Base-by-base conservation (phyloP, 2,113 vertebrate species). In the Laticauda colubrina region DNA sequence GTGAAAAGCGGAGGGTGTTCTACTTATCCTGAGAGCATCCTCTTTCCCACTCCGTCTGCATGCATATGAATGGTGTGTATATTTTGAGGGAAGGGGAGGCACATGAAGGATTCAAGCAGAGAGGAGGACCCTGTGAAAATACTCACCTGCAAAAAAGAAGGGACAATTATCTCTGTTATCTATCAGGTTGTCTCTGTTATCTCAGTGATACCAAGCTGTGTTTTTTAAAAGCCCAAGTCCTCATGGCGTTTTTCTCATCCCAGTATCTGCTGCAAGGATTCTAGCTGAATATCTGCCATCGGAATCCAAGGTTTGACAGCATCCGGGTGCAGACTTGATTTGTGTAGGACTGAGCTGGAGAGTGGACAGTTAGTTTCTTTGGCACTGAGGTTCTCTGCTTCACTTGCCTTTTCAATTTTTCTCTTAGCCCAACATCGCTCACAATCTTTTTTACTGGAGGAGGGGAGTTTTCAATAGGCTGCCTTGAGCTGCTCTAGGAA, bases 1-100 rank as follows among this genome's bases (percentile, higher is more conserved):
- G 93, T 96, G 94, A 94, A 97, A 95, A 56, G 94, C 95, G 94
- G 94, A 95, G 96, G 90, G 92, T 95, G 91, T 59, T 95, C 94
- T 96, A 91, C 91, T 94, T 64, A 93, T 91, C 93, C 94, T 95
- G 94, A 95, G 94, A 89, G 92, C 93, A 53, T 89, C 0, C 2
- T 94, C 93, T 43, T 21, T 95, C 57, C 75, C 21, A 24, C 53
- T 95, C 94, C 95, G 86, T 93, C 92, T 95, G 95, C 81, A 89
- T 95, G 95, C 48, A 94, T 24, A 9, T 59, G 0, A 0, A 96
- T 88, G 88, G 95, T 7, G 14, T 75, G 51, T 88, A 55, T 91
- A 94, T 45, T 90, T 93, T 91, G 96, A 96, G 93, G 94, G 90
- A 91, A 93, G 91, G 81, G 45, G 34, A 26, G 0, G 92, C 88